A percentile compares a stretch with the other conserved stretches of the same genome.
phyloP scores from a whole-genome alignment of 2,888 invertebrate species.

The Apodemia mormo region DNA sequence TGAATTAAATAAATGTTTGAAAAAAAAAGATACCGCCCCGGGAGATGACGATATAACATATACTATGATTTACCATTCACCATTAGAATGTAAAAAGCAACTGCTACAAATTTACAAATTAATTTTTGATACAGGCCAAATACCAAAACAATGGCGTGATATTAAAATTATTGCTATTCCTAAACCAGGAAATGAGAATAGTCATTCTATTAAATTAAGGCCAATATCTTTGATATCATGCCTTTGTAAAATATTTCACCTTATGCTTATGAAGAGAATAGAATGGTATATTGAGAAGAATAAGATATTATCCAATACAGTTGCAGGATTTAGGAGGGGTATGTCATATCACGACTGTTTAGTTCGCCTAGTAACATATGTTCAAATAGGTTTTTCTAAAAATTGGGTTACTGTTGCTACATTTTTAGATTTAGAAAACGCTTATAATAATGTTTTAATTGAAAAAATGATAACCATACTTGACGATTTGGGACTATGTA shows the following conservation, averaged over 20 bases:
- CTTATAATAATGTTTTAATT: no score
- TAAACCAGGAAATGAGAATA: neutral
- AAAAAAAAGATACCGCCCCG: slow-evolving; percentile 16
- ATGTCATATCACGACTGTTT: neutral
- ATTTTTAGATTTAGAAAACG: no score
- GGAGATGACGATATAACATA: slow-evolving; percentile 17
- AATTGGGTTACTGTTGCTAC: no score
- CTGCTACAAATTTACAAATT: neutral
- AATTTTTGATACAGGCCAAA: neutral
- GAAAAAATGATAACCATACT: no score
- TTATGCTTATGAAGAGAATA: neutral
- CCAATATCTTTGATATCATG: neutral
- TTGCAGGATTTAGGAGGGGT: neutral
- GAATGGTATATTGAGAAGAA: neutral
- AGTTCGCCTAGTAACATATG: neutral
- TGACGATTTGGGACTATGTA: no score
- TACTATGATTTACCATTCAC: slow-evolving; percentile 21
- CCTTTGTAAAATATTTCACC: neutral
- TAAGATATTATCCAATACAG: neutral
- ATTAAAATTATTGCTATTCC: slow-evolving; percentile 5
- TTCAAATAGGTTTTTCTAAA: neutral
- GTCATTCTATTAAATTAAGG: no score
- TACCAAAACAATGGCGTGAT: neutral
- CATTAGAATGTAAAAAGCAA: neutral
- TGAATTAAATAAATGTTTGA: neutral